These are phyloP conservation scores for Serrognathus titanus DNA, from an alignment of 2,888 invertebrate genomes.

Conservation along the genomic window DNA sequence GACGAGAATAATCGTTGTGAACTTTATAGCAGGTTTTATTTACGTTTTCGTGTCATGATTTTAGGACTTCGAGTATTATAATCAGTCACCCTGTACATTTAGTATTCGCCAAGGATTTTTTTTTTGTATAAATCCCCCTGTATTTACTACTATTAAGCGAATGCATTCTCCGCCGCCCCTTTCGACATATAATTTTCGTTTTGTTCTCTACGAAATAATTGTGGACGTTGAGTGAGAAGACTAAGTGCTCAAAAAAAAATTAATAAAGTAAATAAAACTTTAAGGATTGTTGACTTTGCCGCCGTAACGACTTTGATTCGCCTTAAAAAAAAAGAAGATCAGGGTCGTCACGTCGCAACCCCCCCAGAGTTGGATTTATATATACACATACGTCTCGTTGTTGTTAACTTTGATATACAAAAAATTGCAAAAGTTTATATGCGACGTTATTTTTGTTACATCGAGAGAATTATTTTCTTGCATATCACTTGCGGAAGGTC, in stretches of 20 bases:
- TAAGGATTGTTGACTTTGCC: too few species aligned
- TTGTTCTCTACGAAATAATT: background rate
- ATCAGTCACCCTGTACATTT: too few species aligned
- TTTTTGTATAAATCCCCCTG: too few species aligned
- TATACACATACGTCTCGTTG: background rate
- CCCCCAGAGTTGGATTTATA: background rate
- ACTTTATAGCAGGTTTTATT: too few species aligned
- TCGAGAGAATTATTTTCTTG: conserved; percentile 6
- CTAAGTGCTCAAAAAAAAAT: background rate
- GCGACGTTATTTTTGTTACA: background rate
- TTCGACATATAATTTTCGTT: background rate
- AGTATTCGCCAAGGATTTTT: too few species aligned
- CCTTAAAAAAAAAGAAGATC: background rate
- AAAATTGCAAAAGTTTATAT: background rate
- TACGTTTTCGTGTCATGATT: too few species aligned
- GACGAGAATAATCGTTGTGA: too few species aligned
- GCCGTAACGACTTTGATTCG: too few species aligned
- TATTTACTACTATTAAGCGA: background rate
- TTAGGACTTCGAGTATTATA: too few species aligned
- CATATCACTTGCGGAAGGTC: conserved; percentile 8
- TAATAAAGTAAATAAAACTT: background rate
- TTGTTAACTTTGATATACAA: background rate
- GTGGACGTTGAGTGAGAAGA: background rate
- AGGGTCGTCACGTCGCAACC: background rate
- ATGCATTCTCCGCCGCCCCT: background rate